Conservation (phyloP, 1,140 invertebrate genomes). For the Caenorhabditis briggsae region DNA sequence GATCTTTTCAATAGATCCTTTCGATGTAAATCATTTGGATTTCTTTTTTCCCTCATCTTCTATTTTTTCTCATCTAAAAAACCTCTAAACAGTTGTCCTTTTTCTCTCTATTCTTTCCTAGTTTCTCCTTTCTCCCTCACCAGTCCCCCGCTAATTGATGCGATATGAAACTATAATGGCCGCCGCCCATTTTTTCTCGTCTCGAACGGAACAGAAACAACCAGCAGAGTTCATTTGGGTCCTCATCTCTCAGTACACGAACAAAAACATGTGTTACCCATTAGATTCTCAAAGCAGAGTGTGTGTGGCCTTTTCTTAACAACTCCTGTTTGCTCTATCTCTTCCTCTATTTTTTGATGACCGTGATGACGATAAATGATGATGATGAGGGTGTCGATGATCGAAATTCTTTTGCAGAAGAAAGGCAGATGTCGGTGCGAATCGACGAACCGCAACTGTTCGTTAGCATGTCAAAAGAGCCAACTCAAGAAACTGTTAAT, state of each 20-base stretch:
- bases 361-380: slow-evolving; percentile 13
- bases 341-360: background rate
- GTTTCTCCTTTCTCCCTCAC: background rate
- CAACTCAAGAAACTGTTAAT: background rate
- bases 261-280: slow-evolving; percentile 48
- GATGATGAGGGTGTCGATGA: background rate
- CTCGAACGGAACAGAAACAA: background rate
- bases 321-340: background rate
- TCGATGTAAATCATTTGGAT: slow-evolving; percentile 26
- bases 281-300: background rate
- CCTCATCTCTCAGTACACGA: background rate
- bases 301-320: background rate
- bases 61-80: background rate
- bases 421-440: slow-evolving; percentile 35
- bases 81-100: slow-evolving; percentile 28
- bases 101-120: background rate
- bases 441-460: slow-evolving; percentile 58
- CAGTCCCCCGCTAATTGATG: slow-evolving; percentile 44
- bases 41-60: background rate
- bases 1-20: background rate
- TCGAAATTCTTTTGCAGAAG: slow-evolving; percentile 21
- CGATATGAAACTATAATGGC: slow-evolving; percentile 47
- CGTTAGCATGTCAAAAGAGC: slow-evolving; percentile 35
- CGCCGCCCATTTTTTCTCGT: background rate
- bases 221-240: slow-evolving; percentile 9